Evolutionary conservation across 2,797 vertebrate genomes (phyloP), one percentile per base, ranked within the genome.

Genomic region (Lycodopsis pacificus): DNA sequence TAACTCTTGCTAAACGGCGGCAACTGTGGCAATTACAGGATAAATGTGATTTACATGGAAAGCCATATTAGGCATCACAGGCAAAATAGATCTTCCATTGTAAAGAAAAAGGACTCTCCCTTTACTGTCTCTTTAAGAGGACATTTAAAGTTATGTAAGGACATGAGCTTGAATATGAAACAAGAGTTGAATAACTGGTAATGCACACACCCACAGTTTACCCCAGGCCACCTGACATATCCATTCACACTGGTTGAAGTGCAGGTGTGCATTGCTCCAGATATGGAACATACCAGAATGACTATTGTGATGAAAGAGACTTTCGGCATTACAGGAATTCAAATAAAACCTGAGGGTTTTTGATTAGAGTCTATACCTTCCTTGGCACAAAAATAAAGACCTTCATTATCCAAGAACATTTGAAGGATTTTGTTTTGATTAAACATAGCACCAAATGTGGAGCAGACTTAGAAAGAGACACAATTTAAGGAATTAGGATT

Each of bases 201-300:
- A 44, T 7, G 3, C 19, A 19, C 8, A 59, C 30, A 7, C 64
- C 65, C 42, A 53, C 44, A 11, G 13, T 36, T 53, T 63, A 27
- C 27, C 20, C 38, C 7, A 40, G 13, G 44, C 40, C 73, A 6
- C 20, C 58, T 15, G 3, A 30, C 54, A 27, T 13, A 38, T 58
- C 58, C 5, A 59, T 36, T 59, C 14, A 42, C 22, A 11, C 32
- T 59, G 40, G 13, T 2, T 59, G 73, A 61, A 30, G 48, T 20
- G 27, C 85, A 89, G 86, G 75, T 86, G 72, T 71, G 70, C 67
- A 70, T 32, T 53, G 27, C 46, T 73, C 19, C 66, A 58, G 57
- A 71, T 76, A 73, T 36, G 63, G 36, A 40, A 79, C 78, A 84
- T 82, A 63, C 68, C 80, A 83, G 19, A 71, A 71, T 68, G 15